phyloP scores from a whole-genome alignment of 2,113 vertebrate genomes.

The Nesoenas mayeri region DNA sequence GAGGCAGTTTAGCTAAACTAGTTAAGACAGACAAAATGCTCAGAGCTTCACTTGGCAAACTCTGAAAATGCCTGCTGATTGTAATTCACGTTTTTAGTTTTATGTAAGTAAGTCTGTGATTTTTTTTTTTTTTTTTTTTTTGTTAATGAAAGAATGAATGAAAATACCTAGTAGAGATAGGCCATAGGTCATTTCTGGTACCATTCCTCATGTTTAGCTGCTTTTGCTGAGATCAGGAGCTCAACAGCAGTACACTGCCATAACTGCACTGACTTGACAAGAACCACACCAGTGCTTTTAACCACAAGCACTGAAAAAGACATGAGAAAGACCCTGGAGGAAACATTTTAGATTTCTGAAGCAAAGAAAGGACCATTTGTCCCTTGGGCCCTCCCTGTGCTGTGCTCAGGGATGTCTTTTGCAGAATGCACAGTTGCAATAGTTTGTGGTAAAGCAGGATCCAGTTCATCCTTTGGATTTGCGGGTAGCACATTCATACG shows the following conservation, averaged over 20 bases:
- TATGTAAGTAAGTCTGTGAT: neutral
- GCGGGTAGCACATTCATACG: no score
- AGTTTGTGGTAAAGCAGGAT: neutral
- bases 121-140: neutral
- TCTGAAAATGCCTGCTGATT: neutral
- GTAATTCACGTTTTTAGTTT: neutral
- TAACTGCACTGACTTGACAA: neutral
- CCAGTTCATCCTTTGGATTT: neutral
- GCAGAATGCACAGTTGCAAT: neutral
- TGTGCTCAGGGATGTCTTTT: neutral
- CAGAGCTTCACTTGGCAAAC: neutral
- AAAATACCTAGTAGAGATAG: accelerated
- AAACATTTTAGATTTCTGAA: neutral
- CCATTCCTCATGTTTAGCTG: neutral
- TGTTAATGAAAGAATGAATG: neutral
- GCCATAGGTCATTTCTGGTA: neutral
- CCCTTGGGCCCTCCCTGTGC: neutral
- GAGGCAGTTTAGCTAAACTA: neutral
- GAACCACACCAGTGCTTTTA: neutral
- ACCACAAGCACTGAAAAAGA: neutral
- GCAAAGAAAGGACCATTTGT: neutral
- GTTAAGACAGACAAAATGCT: neutral
- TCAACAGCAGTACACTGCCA: neutral
- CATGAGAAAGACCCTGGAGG: neutral
- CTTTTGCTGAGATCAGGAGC: neutral